Percentiles rank a stretch among this genome's conserved stretches.
phyloP scores from a whole-genome alignment of 2,888 invertebrate genomes.

The Pseudolycoriella hygida region DNA sequence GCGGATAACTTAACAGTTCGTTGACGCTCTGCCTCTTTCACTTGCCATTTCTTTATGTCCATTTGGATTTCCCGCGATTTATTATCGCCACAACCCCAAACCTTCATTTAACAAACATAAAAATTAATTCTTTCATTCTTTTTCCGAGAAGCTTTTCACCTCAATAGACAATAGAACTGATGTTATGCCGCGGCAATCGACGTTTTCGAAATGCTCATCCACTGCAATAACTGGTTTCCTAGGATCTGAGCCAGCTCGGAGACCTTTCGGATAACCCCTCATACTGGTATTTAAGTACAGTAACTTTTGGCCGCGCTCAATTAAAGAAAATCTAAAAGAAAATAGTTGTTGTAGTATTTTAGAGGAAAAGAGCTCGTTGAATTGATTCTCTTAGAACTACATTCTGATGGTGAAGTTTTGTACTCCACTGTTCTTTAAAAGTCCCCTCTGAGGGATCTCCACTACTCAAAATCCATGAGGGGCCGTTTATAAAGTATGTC shows the following conservation, averaged over 20 bases:
- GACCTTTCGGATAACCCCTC: conserved; percentile 68
- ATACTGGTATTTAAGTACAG: conserved; percentile 69
- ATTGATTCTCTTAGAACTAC: too few species aligned
- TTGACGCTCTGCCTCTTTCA: conserved; percentile 72
- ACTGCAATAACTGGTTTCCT: conserved; percentile 55
- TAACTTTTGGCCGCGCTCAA: conserved; percentile 53
- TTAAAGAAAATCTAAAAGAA: conserved; percentile 31
- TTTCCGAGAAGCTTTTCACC: conserved; percentile 22
- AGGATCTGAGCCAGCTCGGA: conserved; percentile 67
- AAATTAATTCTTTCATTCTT: not conserved
- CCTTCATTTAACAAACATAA: conserved; percentile 26
- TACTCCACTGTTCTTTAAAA: too few species aligned
- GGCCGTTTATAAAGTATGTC: too few species aligned
- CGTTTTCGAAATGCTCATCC: conserved; percentile 53
- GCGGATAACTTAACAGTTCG: conserved; percentile 71
- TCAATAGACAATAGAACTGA: conserved; percentile 44
- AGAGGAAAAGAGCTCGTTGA: too few species aligned
- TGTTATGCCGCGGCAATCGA: conserved; percentile 49
- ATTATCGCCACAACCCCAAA: conserved; percentile 77
- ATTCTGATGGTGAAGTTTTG: too few species aligned
- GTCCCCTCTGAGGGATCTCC: too few species aligned
- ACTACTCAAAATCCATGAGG: too few species aligned
- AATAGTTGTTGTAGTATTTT: not conserved
- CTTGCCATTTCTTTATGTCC: conserved; percentile 83
- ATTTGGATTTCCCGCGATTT: conserved; percentile 63